Base-by-base conservation (phyloP, 2,113 vertebrate genomes). In the Ifrita kowaldi region DNA sequence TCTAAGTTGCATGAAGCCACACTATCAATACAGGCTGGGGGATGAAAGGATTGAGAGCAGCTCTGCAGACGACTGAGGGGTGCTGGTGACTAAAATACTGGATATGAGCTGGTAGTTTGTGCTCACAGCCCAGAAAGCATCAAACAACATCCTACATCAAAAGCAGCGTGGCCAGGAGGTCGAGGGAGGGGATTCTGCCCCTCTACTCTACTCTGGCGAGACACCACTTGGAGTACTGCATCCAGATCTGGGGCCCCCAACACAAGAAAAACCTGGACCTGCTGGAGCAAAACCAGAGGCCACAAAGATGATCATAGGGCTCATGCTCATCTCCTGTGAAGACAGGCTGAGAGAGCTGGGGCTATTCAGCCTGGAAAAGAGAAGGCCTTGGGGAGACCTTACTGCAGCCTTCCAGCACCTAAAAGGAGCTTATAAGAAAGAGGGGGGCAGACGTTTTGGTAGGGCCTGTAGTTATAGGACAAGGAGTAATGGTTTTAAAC, bases 131-230 rank as follows among this genome's bases (percentile, higher is more conserved):
- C 55, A 74, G 30, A 57, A 52, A 33, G 13, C 22, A 68, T 35
- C 49, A 57, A 35, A 16, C 1, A 3, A 35, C 23, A 60, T 32
- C 27, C 35, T 87, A 44, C 30, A 79, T 15, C 23, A 42, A n/a
- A 74, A 75, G 44, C 4, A 88, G n/a, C 0, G 0, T 47, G n/a
- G 18, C 16, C 60, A 74, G 55, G 26, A 74, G 19, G 26, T 10
- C 0, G 0, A 74, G 27, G 60, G 26, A 68, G 11, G 19, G 7
- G 12, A 87, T 59, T 74, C 37, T 87, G 27, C 16, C 42, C 22
- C 47, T 74, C 37, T 26, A 0, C 53, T 67, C 35, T 12, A 13
- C 41, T 71, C 39, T 35, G 11, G 5, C 27, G 28, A 41, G 47
- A 60, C 24, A 8, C 13, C 16, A n/a, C 14, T 23, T n/a, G 41